phyloP scores from a whole-genome alignment of 2,113 vertebrate species.

The Thamnophis sirtalis region DNA sequence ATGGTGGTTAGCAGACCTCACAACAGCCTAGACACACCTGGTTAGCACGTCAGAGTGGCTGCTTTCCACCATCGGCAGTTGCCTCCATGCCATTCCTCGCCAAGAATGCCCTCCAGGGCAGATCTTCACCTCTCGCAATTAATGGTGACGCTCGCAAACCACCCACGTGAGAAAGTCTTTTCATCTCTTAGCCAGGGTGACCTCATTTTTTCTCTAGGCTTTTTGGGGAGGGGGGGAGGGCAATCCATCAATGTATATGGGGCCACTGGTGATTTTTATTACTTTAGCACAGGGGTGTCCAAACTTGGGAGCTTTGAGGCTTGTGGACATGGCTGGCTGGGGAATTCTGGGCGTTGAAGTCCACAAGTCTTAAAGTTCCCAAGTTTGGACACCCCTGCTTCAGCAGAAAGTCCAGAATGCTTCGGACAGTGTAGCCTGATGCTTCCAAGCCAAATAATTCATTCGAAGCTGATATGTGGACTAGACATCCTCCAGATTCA shows the following conservation, averaged over 20 bases:
- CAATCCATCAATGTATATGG: background rate
- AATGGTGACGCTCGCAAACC: background rate
- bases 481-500: background rate
- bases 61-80: background rate
- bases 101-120: background rate
- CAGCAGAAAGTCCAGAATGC: background rate
- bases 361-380: too few relatives aligned
- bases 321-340: too few relatives aligned
- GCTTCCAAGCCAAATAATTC: background rate
- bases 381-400: too few relatives aligned
- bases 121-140: background rate
- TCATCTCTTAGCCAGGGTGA: background rate
- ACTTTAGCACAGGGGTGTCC: background rate
- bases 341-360: too few relatives aligned
- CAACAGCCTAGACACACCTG: background rate
- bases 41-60: background rate
- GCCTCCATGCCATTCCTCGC: background rate
- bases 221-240: background rate
- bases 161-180: background rate
- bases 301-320: too few relatives aligned
- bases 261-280: background rate
- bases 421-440: background rate
- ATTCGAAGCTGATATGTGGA: background rate
- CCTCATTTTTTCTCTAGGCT: background rate
- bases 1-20: background rate